Percentiles rank a stretch among this genome's conserved stretches.
These are phyloP conservation scores for Melopsittacus undulatus DNA, from an alignment of 2,797 vertebrate species.

Conservation along the genomic window DNA sequence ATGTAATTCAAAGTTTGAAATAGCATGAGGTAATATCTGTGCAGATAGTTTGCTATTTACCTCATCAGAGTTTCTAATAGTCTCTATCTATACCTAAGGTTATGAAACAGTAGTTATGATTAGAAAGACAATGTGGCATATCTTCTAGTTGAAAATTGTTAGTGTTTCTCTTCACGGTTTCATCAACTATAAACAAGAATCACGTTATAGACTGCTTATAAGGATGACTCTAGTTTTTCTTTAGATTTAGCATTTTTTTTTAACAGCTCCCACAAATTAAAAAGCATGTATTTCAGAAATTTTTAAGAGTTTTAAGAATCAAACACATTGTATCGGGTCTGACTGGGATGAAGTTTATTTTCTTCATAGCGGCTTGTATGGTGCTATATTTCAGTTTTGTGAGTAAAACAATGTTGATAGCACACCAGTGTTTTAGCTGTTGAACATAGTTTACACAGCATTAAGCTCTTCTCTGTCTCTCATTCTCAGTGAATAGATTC, in stretches of 20 bases:
- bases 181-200: neutral
- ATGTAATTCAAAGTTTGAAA: neutral
- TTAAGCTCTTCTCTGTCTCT: neutral
- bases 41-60: neutral
- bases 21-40: neutral
- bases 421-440: neutral
- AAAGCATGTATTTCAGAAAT: neutral
- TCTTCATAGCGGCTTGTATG: neutral
- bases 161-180: neutral
- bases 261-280: neutral
- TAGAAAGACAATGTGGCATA: neutral
- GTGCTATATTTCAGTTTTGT: neutral
- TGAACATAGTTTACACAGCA: neutral
- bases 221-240: neutral
- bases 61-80: neutral
- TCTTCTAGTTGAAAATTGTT: neutral
- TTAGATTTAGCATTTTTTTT: neutral
- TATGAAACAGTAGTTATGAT: neutral
- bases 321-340: neutral
- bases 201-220: neutral
- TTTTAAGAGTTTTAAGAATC: neutral
- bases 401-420: neutral
- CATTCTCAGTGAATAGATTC: neutral
- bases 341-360: neutral
- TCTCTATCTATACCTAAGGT: neutral